Evolutionary conservation across 2,797 vertebrate species (phyloP), one percentile per base, ranked within the genome.

Genomic region (Takifugu ocellatus): DNA sequence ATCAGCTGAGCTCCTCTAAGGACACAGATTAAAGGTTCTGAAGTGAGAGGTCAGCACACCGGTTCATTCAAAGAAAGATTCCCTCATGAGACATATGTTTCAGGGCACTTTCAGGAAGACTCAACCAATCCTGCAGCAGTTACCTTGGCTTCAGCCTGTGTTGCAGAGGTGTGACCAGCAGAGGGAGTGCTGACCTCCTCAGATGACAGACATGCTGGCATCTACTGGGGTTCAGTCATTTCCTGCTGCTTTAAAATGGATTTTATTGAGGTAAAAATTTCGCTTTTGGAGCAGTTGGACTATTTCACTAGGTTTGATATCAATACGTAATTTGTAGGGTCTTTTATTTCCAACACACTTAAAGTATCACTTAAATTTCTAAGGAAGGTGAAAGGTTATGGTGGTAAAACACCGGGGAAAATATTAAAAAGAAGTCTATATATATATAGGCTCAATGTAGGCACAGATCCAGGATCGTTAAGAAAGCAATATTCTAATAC

Each of bases 141-240:
- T 12, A 44, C 49, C 36, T 33, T 66, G 36, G 36, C 36, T 10
- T 39, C 36, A 16, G 4, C 6, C 49, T 52, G 82, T 47, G 21
- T 46, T 85, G 24, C 54, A 43, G 43, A n/a, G 3, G 4, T 39
- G 11, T 51, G 14, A 56, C 82, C 85, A 82, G 76, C 67, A 87
- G 85, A 70, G 74, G 81, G 85, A 33, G 85, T 43, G 29, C 82
- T 71, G 52, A 67, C 59, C 61, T 54, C 0, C 71, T 59, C 43
- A 54, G 47, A 69, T 44, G 66, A 61, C 49, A 59, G 51, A 36
- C 59, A 59, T 39, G 31, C 39, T 49, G 50, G 46, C 29, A 8
- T 52, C 62, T 43, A 50, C 39, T 17, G n/a, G 45, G 5, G 9
- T 33, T 33, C 1, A 59, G 16, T 10, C 48, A 56, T 44, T 61